Conservation (phyloP, 2,113 vertebrate species). For the Rhinolophus sinicus region DNA sequence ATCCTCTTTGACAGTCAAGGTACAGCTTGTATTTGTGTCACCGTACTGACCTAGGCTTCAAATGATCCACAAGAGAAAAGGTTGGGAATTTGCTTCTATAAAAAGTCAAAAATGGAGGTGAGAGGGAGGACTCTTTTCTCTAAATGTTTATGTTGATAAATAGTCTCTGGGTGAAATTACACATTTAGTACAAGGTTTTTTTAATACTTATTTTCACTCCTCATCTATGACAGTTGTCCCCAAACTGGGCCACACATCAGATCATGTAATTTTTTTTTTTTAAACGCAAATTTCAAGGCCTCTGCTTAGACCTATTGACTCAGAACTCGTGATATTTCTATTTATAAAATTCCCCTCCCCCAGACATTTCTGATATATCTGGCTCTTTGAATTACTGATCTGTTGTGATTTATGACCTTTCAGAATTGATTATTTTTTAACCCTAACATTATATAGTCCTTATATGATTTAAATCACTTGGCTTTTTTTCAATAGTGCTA, state of each 20-base stretch:
- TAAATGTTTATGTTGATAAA: not conserved
- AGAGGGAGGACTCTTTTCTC: not conserved
- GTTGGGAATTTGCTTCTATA: not conserved
- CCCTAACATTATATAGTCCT: slow-evolving; percentile 2
- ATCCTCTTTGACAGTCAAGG: not conserved
- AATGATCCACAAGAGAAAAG: not conserved
- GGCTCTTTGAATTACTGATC: not conserved
- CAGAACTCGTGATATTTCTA: not conserved
- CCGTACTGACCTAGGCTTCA: not conserved
- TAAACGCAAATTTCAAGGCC: not conserved
- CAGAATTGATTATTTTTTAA: slow-evolving; percentile 1
- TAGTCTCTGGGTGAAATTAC: not conserved
- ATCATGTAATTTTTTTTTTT: not conserved
- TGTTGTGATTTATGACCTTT: slow-evolving; percentile 62
- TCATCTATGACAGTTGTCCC: not conserved
- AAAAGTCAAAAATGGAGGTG: not conserved
- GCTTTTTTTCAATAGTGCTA: not conserved
- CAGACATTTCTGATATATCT: not conserved
- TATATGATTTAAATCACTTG: slow-evolving; percentile 46
- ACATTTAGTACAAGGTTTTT: not conserved
- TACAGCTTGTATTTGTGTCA: not conserved
- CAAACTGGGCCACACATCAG: not conserved
- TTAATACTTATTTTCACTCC: not conserved
- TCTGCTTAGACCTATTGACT: not conserved
- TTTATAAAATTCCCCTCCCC: not conserved